Percentiles rank a stretch among this genome's conserved stretches.
phyloP scores from a whole-genome alignment of 2,797 vertebrate species.

The Lacerta agilis region DNA sequence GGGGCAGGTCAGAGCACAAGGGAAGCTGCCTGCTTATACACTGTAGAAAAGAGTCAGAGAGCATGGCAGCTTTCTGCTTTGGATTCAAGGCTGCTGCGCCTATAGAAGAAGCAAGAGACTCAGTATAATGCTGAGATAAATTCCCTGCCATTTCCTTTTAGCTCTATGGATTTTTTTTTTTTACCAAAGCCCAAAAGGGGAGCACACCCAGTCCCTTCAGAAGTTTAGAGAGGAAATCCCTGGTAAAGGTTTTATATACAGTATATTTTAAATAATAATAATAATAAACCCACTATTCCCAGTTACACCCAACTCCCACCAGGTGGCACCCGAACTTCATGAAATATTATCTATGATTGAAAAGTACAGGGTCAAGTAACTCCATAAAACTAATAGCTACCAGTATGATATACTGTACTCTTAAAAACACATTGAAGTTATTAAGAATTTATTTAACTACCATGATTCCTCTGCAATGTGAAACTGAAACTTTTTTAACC shows the following conservation, averaged over 20 bases:
- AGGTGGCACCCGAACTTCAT: too few relatives aligned
- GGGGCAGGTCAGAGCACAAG: too few relatives aligned
- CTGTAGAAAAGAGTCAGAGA: too few relatives aligned
- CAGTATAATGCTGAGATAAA: too few relatives aligned
- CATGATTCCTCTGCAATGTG: neutral
- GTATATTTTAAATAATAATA: too few relatives aligned
- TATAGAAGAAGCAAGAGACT: too few relatives aligned
- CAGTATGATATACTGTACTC: too few relatives aligned
- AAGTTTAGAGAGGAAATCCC: neutral
- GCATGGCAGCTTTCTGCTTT: too few relatives aligned
- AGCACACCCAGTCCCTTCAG: neutral
- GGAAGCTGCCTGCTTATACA: too few relatives aligned
- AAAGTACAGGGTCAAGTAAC: neutral
- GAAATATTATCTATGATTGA: too few relatives aligned
- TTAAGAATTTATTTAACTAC: neutral
- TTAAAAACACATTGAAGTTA: neutral
- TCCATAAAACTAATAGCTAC: neutral
- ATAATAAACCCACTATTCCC: neutral
- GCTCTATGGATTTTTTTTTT: neutral
- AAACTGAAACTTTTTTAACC: neutral
- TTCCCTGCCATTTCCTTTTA: neutral
- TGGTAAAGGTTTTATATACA: neutral
- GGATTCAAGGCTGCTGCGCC: too few relatives aligned
- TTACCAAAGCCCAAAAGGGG: neutral
- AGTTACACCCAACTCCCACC: too few relatives aligned